Evolutionary conservation across 2,888 invertebrate species (phyloP), one percentile per base, ranked within the genome.

Genomic region (Orchesellides sinensis): DNA sequence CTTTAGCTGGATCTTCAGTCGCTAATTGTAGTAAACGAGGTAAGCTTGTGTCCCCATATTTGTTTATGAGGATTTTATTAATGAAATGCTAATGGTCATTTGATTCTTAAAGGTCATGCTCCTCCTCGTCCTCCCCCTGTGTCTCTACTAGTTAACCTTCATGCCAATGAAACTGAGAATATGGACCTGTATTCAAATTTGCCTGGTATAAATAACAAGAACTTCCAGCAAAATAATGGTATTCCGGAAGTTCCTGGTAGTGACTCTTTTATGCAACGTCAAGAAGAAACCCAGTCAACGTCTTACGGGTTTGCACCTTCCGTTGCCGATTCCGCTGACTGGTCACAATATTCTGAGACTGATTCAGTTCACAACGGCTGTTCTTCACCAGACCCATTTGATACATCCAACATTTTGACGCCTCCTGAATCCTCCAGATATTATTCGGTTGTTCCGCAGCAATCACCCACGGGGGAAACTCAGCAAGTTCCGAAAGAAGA

Each of bases 1-100:
- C 94, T 17, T 90, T 95, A 85, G 90, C 95, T 0, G 95, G 95
- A 89, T 93, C 94, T 87, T 94, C 95, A 0, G 95, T 95, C 70
- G 94, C 95, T 89, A 93, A 93, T 59, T 40, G 92, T 92, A 89
- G 89, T 89, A 89, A 75, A 40, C 63, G 45, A 19, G 59, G 65
- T n/a, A 61, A 25, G 68, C 65, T n/a, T n/a, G n/a, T n/a, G n/a
- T 61, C 47, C 4, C 27, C 27, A 29, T 49, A 49, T n/a, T n/a
- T n/a, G n/a, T n/a, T n/a, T n/a, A n/a, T n/a, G n/a, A n/a, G n/a
- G n/a, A n/a, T n/a, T n/a, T n/a, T n/a, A n/a, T n/a, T n/a, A n/a
- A n/a, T n/a, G n/a, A n/a, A n/a, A n/a, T n/a, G n/a, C n/a, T n/a
- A n/a, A n/a, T n/a, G n/a, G n/a, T n/a, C 25, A 5, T 1, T 25